Base-by-base conservation (phyloP, 2,888 invertebrate species). In the Ceriagrion tenellum region DNA sequence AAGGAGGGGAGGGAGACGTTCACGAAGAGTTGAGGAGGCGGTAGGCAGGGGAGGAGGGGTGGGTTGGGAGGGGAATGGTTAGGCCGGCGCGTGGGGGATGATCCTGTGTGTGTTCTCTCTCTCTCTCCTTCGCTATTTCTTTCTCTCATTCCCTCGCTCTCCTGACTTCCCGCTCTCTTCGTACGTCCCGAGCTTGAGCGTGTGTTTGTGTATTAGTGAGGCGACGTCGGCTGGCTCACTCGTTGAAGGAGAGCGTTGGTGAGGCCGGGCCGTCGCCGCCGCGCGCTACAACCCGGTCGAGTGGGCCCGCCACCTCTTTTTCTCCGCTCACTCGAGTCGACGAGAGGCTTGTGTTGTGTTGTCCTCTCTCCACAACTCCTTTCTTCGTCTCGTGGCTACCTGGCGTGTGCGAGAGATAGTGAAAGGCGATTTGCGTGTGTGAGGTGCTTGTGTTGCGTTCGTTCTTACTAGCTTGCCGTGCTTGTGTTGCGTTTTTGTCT, bases 11-110 rank as follows among this genome's bases (percentile, higher is more conserved):
- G 81, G 81, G 16, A 16, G 35, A 35, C 30, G 69, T 23, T 30
- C 30, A 35, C 30, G 81, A n/a, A 18, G 30, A 30, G 81, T 30
- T 35, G 30, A 35, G 30, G 30, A 81, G 35, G 30, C 30, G 81
- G 35, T 26, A 8, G 69, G 69, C 1, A 8, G 69, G n/a, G 18
- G 69, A n/a, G n/a, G 47, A n/a, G n/a, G n/a, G n/a, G n/a, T n/a
- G n/a, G n/a, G n/a, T n/a, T n/a, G 63, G 69, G 69, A 69, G 81
- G 81, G 81, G 81, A 81, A n/a, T 16, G 35, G 81, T 30, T 4
- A 35, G 81, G 81, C 81, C n/a, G 35, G 81, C 81, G 81, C 81
- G 81, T 81, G 81, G 81, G 69, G 81, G 81, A 81, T 81, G 81
- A 81, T 81, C 81, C 81, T 30, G 81, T 35, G 35, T 8, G 69